Evolutionary conservation across 35 echinoderm and acorn worm species (phyloP).

Genomic region (Diadema setosum): DNA sequence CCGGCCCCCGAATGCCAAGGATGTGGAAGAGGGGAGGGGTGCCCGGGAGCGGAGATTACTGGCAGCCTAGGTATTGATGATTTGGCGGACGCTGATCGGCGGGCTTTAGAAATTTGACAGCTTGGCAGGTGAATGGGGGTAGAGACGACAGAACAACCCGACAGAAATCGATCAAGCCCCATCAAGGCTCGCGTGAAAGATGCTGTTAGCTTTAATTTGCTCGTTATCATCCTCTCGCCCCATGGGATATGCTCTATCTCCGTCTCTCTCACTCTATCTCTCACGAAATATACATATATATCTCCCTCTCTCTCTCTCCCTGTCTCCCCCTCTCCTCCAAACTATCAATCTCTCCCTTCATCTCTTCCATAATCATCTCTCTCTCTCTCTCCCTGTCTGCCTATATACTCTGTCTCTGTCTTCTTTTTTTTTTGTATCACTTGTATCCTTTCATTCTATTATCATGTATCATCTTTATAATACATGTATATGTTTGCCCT

Average conservation of each 20-base stretch:
- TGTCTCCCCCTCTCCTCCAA: neutral
- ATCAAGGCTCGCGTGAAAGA: constrained; percentile 26
- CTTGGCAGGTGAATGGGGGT: neutral
- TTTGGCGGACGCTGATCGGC: neutral
- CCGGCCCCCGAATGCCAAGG: neutral
- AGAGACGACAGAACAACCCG: neutral
- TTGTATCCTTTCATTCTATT: no score
- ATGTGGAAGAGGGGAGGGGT: neutral
- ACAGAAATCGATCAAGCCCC: neutral
- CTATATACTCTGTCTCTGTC: neutral
- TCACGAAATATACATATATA: neutral
- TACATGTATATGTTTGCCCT: no score
- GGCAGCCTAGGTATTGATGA: neutral
- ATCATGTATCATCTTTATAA: no score
- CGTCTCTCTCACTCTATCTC: neutral
- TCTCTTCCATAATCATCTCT: neutral
- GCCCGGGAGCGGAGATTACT: constrained; percentile 1
- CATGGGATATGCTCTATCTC: neutral
- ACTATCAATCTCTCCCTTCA: neutral
- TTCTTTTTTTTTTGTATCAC: neutral
- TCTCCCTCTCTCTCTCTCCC: neutral
- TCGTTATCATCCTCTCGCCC: neutral
- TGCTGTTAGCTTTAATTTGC: constrained; percentile 31
- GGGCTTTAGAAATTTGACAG: constrained; percentile 20
- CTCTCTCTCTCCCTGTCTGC: neutral